Percentiles rank a stretch among this genome's conserved stretches.
Evolutionary conservation across 1,140 invertebrate genomes (phyloP).

Genomic region (Prorops nasuta): DNA sequence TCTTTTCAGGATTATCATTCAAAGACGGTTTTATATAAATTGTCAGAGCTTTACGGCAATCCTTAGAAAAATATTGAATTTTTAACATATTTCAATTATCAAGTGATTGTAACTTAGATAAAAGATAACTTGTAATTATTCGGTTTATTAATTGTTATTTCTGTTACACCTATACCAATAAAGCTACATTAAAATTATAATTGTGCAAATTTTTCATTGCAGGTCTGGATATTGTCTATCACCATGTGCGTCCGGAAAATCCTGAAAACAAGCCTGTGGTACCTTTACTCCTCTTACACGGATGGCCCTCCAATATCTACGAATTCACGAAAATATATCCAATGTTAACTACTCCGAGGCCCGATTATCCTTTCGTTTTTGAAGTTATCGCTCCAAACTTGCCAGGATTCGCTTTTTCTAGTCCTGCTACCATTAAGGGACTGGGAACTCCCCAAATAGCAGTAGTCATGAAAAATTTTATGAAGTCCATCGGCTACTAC

Average conservation of each 20-base stretch:
- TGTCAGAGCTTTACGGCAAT: too few relatives aligned
- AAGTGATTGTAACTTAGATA: too few relatives aligned
- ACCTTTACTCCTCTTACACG: conserved; percentile 75
- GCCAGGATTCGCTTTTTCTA: conserved; percentile 84
- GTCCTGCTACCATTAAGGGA: conserved; percentile 64
- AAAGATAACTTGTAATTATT: too few relatives aligned
- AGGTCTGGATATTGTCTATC: conserved; percentile 75
- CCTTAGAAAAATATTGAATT: too few relatives aligned
- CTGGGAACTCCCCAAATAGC: conserved; percentile 65
- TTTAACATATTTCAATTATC: too few relatives aligned
- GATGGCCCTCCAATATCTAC: conserved; percentile 83
- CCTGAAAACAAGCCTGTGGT: conserved; percentile 53
- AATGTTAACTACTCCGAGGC: conserved; percentile 61
- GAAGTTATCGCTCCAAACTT: conserved; percentile 79
- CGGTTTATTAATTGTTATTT: too few relatives aligned
- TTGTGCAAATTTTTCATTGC: too few relatives aligned
- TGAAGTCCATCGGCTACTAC: conserved; percentile 72
- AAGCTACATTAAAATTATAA: too few relatives aligned
- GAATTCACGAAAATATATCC: conserved; percentile 79
- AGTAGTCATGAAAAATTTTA: conserved; percentile 77
- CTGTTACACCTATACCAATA: too few relatives aligned
- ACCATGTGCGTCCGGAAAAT: conserved; percentile 63
- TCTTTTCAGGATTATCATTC: too few relatives aligned
- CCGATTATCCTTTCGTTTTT: conserved; percentile 67
- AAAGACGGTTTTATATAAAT: too few relatives aligned